These are phyloP conservation scores for Cnemophilus loriae DNA, from an alignment of 2,113 vertebrate genomes.

Conservation along the genomic window DNA sequence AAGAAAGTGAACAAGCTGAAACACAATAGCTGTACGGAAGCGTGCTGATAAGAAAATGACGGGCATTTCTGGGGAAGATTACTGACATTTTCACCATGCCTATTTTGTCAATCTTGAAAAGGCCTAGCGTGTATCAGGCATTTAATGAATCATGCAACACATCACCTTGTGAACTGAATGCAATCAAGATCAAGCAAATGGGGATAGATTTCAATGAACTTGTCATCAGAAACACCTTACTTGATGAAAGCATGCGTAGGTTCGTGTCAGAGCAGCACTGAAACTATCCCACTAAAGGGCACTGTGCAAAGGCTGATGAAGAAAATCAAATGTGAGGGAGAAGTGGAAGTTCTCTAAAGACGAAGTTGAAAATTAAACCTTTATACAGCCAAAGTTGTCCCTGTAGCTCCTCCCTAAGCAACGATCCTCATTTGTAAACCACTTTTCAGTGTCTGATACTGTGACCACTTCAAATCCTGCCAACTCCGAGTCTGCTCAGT, in stretches of 20 bases:
- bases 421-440: background rate
- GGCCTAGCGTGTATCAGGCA: background rate
- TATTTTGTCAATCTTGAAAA: constrained; percentile 39
- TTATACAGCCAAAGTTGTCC: background rate
- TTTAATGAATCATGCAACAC: constrained; percentile 37
- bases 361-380: background rate
- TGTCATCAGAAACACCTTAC: constrained; percentile 12
- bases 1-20: background rate
- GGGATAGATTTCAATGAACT: background rate
- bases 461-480: background rate
- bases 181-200: constrained; percentile 9
- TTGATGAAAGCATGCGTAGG: background rate
- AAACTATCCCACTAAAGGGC: background rate
- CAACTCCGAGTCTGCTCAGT: background rate
- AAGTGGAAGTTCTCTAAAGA: background rate
- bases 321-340: background rate
- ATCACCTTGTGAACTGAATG: constrained; percentile 4
- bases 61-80: constrained; percentile 27
- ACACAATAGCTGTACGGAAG: background rate
- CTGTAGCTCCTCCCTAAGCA: background rate
- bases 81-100: constrained; percentile 40
- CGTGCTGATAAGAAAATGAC: constrained; percentile 10
- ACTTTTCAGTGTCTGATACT: background rate
- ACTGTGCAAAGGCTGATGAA: background rate
- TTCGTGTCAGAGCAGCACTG: background rate